Base-by-base conservation (phyloP, 2,113 vertebrate species). In the Rhea americana region DNA sequence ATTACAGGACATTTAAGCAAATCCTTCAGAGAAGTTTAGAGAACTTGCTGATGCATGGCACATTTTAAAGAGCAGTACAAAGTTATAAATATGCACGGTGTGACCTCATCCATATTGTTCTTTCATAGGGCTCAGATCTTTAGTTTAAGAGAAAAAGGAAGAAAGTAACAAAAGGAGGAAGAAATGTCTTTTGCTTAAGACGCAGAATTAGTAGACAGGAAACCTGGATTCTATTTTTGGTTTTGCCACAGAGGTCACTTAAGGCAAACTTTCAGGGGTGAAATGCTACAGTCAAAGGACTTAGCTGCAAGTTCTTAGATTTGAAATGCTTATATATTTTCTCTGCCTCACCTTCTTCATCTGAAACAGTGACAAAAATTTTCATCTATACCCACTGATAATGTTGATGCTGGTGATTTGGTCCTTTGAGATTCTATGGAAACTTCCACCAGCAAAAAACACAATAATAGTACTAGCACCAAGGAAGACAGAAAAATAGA, bases 131-230 rank as follows among this genome's bases (percentile, higher is more conserved):
- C 30, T 75, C 55, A 20, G 43, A 35, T 72, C 22, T 63, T 86
- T 35, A 67, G 26, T n/a, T 56, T 63, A 89, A 75, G 18, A 73
- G 71, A 82, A 71, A 68, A 90, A 72, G 62, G 67, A 90, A 90
- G 72, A 61, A 86, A 65, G 51, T 43, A 84, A 93, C 82, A 93
- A 93, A 85, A 81, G 67, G 58, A 83, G 76, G 86, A 90, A 93
- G 48, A 30, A 59, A 47, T 68, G 25, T 63, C 68, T 87, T 82
- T 51, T 72, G 65, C 39, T 68, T 76, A 82, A 91, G 45, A 50
- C 9, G 28, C 30, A 59, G 68, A 83, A 58, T 26, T 39, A 17
- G 73, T 55, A 73, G 58, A 68, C 43, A 76, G 89, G 81, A 96
- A 94, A 78, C n/a, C 28, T 77, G 26, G 25, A 43, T 82, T 76